Evolutionary conservation across 1,140 invertebrate species (phyloP).

Genomic region (Hyles vespertilio): DNA sequence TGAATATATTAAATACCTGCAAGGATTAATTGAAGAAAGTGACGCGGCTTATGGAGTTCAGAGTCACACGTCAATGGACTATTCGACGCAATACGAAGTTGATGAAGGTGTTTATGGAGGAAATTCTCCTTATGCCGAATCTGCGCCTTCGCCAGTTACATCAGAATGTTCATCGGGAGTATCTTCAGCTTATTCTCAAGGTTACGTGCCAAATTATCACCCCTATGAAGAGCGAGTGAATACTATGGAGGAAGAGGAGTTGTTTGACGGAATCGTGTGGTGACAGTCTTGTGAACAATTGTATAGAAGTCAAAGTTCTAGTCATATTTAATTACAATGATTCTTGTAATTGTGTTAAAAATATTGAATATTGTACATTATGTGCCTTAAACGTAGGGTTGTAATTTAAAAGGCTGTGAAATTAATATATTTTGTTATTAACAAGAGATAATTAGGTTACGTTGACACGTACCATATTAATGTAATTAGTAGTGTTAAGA

Average conservation of each 20-base stretch:
- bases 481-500: too few species aligned
- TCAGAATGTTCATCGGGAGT: constrained; percentile 81
- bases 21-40: constrained; percentile 86
- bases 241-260: constrained; percentile 83
- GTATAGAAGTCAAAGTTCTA: constrained; percentile 23
- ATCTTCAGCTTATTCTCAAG: constrained; percentile 56
- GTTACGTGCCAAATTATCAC: constrained; percentile 43
- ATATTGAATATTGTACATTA: too few species aligned
- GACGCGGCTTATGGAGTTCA: constrained; percentile 47
- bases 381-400: too few species aligned
- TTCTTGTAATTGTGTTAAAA: too few species aligned
- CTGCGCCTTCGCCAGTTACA: constrained; percentile 81
- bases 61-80: constrained; percentile 31
- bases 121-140: constrained; percentile 78
- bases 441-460: too few species aligned
- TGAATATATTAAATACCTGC: constrained; percentile 93
- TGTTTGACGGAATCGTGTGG: constrained; percentile 87
- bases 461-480: too few species aligned
- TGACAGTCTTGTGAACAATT: constrained; percentile 79
- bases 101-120: constrained; percentile 64
- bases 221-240: constrained; percentile 75
- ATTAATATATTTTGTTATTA: constrained; percentile 22
- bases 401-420: constrained; percentile 18
- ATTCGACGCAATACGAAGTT: constrained; percentile 33
- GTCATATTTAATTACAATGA: constrained; percentile 14